Evolutionary conservation across 2,113 vertebrate genomes (phyloP), one percentile per base, ranked within the genome.

Genomic region (Nycticorax nycticorax): DNA sequence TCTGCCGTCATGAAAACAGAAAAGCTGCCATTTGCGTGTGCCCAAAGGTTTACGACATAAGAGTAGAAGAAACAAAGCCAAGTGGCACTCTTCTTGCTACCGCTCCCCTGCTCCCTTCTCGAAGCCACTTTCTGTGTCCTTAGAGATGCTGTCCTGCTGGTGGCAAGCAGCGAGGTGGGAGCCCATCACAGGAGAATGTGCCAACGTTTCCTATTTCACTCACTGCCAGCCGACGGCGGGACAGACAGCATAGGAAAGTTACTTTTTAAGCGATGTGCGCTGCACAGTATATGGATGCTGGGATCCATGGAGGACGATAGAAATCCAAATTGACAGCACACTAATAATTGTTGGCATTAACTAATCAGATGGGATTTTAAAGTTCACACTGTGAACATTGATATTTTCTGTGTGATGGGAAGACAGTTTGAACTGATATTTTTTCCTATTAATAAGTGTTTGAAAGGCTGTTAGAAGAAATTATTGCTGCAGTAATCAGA

Each of bases 391-490:
- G 87, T 75, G 94, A 96, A 82, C 85, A 80, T 11, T 92, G 90
- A 37, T 85, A 90, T 92, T 89, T 96, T 90, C 94, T 95, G 72
- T 92, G 87, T 89, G 96, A 69, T 57, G n/a, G 79, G 89, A 96
- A 96, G 88, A 76, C 79, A 93, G 80, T 92, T 94, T 85, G 91
- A 97, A 93, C 89, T 92, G 83, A 37, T 91, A 48, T 71, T 88
- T 92, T 71, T 93, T 96, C 72, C 73, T 89, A 93, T 93, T 95
- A 97, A 82, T 85, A 97, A 97, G 96, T 95, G 81, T 97, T 96
- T 97, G 96, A 98, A 98, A 97, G 90, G 94, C 78, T 97, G 94
- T 97, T 98, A 97, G 95, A 96, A 97, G 93, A 95, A 98, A 97
- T 97, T 96, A 97, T 90, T 97, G 93, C 90, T 35, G 55, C 35